Percentiles rank a stretch among this genome's conserved stretches.
Evolutionary conservation across 2,113 vertebrate species (phyloP).

Genomic region (Gadus macrocephalus): DNA sequence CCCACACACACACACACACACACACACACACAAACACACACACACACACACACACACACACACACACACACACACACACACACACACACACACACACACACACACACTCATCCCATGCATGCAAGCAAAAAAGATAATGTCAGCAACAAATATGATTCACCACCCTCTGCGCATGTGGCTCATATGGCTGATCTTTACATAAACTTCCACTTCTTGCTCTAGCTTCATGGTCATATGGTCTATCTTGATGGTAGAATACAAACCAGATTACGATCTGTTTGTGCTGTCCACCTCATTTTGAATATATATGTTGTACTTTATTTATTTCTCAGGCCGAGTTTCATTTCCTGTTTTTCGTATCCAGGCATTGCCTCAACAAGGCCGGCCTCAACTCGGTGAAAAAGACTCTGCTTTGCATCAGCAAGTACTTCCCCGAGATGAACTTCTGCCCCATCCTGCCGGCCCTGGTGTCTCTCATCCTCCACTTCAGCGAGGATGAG

Average conservation of each 20-base stretch:
- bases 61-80: too few relatives aligned
- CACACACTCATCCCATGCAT: too few relatives aligned
- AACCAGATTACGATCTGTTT: background rate
- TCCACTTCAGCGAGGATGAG: constrained; percentile 83
- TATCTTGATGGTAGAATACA: background rate
- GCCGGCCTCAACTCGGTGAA: constrained; percentile 74
- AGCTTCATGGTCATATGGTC: background rate
- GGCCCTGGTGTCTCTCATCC: constrained; percentile 76
- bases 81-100: too few relatives aligned
- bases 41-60: too few relatives aligned
- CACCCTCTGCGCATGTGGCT: too few relatives aligned
- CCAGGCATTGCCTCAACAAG: constrained; percentile 77
- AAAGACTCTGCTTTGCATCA: constrained; percentile 79
- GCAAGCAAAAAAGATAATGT: too few relatives aligned
- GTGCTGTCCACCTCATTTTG: too few relatives aligned
- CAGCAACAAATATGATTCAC: too few relatives aligned
- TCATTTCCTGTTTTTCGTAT: constrained; percentile 24
- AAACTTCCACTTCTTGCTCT: background rate
- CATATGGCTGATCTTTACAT: background rate
- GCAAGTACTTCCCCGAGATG: constrained; percentile 75
- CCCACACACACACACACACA: too few relatives aligned
- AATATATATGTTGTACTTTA: too few relatives aligned
- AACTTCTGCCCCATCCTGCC: constrained; percentile 80
- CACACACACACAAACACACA: too few relatives aligned
- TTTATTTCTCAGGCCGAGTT: background rate